phyloP scores from a whole-genome alignment of 2,797 vertebrate genomes.

The Discoglossus pictus region DNA sequence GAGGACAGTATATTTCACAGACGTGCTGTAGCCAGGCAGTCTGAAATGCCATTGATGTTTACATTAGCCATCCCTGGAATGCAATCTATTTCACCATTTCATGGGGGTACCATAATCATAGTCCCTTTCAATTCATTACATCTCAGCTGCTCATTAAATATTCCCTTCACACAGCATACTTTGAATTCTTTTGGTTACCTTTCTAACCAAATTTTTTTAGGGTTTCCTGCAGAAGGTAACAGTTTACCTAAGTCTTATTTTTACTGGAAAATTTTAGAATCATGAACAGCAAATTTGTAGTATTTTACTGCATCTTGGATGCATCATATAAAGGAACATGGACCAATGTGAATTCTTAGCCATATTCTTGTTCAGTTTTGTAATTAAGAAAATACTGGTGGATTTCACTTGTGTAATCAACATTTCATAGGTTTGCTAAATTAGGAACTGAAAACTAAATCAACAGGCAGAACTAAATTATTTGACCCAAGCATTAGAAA shows the following conservation, averaged over 20 bases:
- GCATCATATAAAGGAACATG: too few species aligned
- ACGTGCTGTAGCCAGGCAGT: constrained; percentile 24
- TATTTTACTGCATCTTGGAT: too few species aligned
- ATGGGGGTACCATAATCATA: constrained; percentile 55
- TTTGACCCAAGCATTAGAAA: too few species aligned
- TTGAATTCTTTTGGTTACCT: constrained; percentile 68
- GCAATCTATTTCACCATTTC: constrained; percentile 57
- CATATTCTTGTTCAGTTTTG: too few species aligned
- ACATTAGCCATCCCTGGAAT: constrained; percentile 54
- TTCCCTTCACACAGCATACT: constrained; percentile 71
- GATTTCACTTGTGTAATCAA: too few species aligned
- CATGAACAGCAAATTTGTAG: too few species aligned
- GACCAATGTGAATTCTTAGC: too few species aligned
- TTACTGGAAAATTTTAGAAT: constrained; percentile 27
- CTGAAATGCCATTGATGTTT: constrained; percentile 46
- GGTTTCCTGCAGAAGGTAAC: constrained; percentile 68
- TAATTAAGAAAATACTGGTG: too few species aligned
- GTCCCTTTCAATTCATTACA: constrained; percentile 73
- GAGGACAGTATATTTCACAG: constrained; percentile 3
- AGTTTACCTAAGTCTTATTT: constrained; percentile 51
- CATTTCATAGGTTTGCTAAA: too few species aligned
- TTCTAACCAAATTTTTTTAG: constrained; percentile 65
- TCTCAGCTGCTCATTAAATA: constrained; percentile 66
- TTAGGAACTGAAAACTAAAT: too few species aligned
- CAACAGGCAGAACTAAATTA: too few species aligned